Percentiles rank a stretch among this genome's conserved stretches.
phyloP scores from a whole-genome alignment of 2,797 vertebrate species.

The Artibeus lituratus region DNA sequence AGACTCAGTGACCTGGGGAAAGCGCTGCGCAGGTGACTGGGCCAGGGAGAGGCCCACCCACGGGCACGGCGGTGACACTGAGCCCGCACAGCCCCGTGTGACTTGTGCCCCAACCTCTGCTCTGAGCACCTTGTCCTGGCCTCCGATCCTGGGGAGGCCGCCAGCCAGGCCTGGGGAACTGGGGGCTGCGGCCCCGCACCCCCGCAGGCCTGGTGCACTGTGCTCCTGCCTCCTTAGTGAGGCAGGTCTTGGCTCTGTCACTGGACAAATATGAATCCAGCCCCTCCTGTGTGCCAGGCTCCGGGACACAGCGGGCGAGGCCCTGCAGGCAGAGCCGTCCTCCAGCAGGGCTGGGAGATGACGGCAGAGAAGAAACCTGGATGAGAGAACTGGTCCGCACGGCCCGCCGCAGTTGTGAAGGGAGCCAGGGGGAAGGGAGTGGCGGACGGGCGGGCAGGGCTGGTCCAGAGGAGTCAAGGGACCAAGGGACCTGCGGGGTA shows the following conservation, averaged over 20 bases:
- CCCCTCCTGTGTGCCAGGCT: not conserved
- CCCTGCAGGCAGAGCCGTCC: not conserved
- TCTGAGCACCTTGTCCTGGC: not conserved
- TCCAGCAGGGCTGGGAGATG: not conserved
- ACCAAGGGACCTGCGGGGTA: not conserved
- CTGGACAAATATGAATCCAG: rapidly evolving
- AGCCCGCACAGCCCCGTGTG: not conserved
- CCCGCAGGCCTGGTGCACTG: not conserved
- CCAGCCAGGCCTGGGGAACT: not conserved
- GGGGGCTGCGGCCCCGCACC: not conserved
- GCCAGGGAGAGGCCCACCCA: not conserved
- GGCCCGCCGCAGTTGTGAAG: not conserved
- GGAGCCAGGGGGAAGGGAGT: not conserved
- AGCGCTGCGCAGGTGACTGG: slow-evolving; percentile 60
- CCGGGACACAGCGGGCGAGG: not conserved
- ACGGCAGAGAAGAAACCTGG: not conserved
- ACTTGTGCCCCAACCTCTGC: not conserved
- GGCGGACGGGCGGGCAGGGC: not conserved
- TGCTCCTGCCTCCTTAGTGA: not conserved
- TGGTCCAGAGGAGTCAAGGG: not conserved
- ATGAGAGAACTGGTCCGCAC: not conserved
- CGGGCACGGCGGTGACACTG: slow-evolving; percentile 46
- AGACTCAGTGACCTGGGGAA: slow-evolving; percentile 54
- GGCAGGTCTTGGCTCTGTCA: not conserved
- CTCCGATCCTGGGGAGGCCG: not conserved